Evolutionary conservation across 1,140 invertebrate genomes (phyloP).

Genomic region (Papilio helenus): DNA sequence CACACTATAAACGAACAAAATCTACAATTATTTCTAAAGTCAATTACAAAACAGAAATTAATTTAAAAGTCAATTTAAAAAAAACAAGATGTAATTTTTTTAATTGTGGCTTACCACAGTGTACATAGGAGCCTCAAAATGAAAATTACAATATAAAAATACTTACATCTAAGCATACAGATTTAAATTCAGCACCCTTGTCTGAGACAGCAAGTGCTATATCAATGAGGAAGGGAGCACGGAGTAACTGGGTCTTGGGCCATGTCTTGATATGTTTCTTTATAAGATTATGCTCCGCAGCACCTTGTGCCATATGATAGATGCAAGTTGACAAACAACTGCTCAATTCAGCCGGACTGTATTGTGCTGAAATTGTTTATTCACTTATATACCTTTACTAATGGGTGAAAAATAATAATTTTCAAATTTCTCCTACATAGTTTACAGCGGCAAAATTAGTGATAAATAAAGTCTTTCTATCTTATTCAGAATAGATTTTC

Average conservation of each 20-base stretch:
- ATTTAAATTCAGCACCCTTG: constrained; percentile 62
- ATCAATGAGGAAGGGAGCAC: constrained; percentile 62
- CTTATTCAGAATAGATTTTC: too few species aligned
- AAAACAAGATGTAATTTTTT: too few species aligned
- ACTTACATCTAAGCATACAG: constrained; percentile 71
- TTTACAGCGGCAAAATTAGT: too few species aligned
- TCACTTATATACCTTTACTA: too few species aligned
- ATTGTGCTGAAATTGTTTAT: constrained; percentile 49
- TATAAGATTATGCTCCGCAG: constrained; percentile 57
- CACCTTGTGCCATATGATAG: constrained; percentile 65
- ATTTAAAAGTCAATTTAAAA: too few species aligned
- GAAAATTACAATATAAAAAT: background rate
- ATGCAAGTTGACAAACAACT: constrained; percentile 67
- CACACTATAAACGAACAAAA: too few species aligned
- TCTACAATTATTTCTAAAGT: too few species aligned
- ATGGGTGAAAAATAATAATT: too few species aligned
- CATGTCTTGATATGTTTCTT: constrained; percentile 62
- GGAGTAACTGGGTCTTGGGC: constrained; percentile 63
- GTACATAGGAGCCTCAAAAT: too few species aligned
- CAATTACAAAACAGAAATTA: too few species aligned
- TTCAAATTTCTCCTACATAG: too few species aligned
- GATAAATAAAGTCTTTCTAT: too few species aligned
- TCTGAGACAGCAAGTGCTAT: constrained; percentile 65
- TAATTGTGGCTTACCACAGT: background rate
- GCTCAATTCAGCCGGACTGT: constrained; percentile 62